Evolutionary conservation across 1,140 invertebrate species (phyloP).

Genomic region (Helicorthomorpha holstii): DNA sequence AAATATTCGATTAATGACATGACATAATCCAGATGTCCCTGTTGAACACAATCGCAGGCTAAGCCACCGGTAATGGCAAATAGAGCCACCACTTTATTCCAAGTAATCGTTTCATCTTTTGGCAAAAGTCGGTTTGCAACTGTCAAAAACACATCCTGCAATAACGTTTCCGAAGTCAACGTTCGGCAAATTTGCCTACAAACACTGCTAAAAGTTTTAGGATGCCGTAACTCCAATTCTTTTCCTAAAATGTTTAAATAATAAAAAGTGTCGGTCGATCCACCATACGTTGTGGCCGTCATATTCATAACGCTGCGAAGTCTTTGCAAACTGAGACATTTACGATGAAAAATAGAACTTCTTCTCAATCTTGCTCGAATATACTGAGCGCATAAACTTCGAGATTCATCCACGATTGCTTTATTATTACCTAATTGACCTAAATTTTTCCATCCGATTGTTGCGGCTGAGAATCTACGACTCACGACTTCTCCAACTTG

Average conservation of each 20-base stretch:
- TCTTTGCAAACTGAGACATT: slow-evolving; percentile 47
- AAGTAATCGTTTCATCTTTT: slow-evolving; percentile 30
- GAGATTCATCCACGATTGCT: slow-evolving; percentile 28
- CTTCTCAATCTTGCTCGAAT: slow-evolving; percentile 43
- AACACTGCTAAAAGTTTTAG: slow-evolving; percentile 39
- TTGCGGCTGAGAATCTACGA: slow-evolving; percentile 44
- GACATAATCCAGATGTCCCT: slow-evolving; percentile 33
- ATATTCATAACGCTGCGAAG: slow-evolving; percentile 39
- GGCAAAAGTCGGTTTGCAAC: slow-evolving; percentile 38
- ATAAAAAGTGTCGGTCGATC: slow-evolving; percentile 38
- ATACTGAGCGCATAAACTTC: slow-evolving; percentile 42
- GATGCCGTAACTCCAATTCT: slow-evolving; percentile 46
- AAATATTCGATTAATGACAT: slow-evolving; percentile 40
- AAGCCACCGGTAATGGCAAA: slow-evolving; percentile 47
- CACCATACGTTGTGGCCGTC: slow-evolving; percentile 15
- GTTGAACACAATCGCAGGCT: slow-evolving; percentile 43
- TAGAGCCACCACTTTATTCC: slow-evolving; percentile 47
- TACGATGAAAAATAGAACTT: slow-evolving; percentile 44
- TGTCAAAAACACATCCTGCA: slow-evolving; percentile 33
- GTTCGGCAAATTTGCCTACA: slow-evolving; percentile 32
- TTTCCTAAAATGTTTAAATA: slow-evolving; percentile 34
- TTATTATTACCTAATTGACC: slow-evolving; percentile 10
- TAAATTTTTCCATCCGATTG: slow-evolving; percentile 43
- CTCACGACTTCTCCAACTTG: slow-evolving; percentile 47
- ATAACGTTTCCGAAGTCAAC: slow-evolving; percentile 28